Conservation (phyloP, 2,113 vertebrate genomes). For the Marmota monax region DNA sequence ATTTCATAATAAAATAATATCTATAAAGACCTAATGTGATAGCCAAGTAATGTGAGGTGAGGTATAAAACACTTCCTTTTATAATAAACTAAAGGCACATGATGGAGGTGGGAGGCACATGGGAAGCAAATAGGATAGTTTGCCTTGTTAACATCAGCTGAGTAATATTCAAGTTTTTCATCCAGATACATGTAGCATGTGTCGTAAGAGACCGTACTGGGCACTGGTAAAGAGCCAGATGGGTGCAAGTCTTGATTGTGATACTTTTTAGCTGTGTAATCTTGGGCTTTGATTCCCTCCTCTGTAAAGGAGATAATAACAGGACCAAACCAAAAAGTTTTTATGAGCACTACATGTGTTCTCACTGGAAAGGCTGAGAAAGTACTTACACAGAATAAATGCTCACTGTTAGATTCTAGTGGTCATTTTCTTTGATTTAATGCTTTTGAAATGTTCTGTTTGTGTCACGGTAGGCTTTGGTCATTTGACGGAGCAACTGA, state of each 20-base stretch:
- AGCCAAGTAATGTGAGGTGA: not conserved
- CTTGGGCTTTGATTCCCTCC: not conserved
- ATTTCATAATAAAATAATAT: conserved; percentile 38
- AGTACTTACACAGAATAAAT: not conserved
- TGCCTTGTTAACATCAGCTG: not conserved
- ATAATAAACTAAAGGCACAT: not conserved
- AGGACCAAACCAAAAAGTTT: not conserved
- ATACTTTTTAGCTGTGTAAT: not conserved
- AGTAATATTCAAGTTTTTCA: not conserved
- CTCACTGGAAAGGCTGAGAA: conserved; percentile 50
- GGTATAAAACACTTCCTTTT: not conserved
- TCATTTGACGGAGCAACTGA: conserved; percentile 89
- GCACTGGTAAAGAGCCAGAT: not conserved
- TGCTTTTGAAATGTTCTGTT: conserved; percentile 80
- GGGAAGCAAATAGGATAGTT: not conserved
- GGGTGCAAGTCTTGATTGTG: not conserved
- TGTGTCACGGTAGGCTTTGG: conserved; percentile 86
- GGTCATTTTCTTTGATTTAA: conserved; percentile 73
- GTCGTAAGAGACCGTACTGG: not conserved
- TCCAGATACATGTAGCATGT: not conserved
- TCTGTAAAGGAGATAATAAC: not conserved
- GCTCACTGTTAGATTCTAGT: not conserved
- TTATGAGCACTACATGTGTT: not conserved
- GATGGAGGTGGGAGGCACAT: not conserved
- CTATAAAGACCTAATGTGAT: not conserved